phyloP scores from a whole-genome alignment of 2,888 invertebrate genomes.

The Lydus trimaculatus region DNA sequence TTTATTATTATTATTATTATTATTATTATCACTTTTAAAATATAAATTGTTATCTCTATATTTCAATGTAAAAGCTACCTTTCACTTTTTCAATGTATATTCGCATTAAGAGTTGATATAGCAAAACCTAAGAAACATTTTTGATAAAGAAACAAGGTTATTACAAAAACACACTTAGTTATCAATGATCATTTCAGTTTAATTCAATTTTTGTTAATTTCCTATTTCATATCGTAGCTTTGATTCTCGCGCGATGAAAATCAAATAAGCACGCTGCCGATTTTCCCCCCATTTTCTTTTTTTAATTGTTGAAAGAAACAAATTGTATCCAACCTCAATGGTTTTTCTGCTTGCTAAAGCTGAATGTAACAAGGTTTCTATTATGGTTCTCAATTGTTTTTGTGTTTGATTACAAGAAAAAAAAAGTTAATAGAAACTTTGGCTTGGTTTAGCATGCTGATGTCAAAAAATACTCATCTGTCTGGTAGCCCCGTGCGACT shows the following conservation, averaged over 20 bases:
- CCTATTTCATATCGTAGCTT: constrained; percentile 45
- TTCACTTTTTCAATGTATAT: not conserved
- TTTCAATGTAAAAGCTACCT: constrained; percentile 4
- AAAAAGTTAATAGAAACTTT: constrained; percentile 41
- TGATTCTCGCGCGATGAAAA: constrained; percentile 18
- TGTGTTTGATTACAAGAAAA: no score
- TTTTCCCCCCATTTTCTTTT: not conserved
- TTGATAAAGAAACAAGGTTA: not conserved
- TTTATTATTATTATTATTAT: no score
- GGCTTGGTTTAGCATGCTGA: constrained; percentile 54
- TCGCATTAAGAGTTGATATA: not conserved
- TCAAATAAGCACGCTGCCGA: constrained; percentile 20
- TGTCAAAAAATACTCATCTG: constrained; percentile 56
- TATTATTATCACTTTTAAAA: constrained; percentile 26
- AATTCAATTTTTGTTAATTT: constrained; percentile 34
- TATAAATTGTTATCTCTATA: constrained; percentile 36
- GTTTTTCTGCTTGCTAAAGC: constrained; percentile 38
- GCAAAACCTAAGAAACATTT: no score
- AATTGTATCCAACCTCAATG: constrained; percentile 9
- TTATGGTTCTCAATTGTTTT: not conserved
- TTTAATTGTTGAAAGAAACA: not conserved
- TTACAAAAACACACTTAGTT: not conserved
- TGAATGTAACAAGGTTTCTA: constrained; percentile 40
- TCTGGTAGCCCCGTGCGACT: constrained; percentile 60
- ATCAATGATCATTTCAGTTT: constrained; percentile 30